Evolutionary conservation across 2,797 vertebrate species (phyloP), one percentile per base, ranked within the genome.

Genomic region (Chaetophractus vellerosus): DNA sequence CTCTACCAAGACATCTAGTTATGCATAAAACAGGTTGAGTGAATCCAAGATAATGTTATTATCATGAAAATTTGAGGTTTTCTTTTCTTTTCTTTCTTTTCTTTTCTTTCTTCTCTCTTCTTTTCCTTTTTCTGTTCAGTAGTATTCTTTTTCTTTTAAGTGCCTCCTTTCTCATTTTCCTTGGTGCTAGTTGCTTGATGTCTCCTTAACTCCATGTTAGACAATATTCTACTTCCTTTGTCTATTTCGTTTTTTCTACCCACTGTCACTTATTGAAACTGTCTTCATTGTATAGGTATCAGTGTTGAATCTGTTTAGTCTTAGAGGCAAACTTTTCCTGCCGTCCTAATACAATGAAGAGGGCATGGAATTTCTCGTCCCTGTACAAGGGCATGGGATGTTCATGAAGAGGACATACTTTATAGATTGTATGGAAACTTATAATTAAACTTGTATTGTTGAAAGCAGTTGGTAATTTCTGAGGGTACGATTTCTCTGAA

Each of bases 261-360:
- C n/a, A 57, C 9, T 11, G 23, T 75, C 83, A 91, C 57, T 82
- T 38, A 2, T 16, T 88, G 64, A 94, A 95, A 93, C 16, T 79
- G 10, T 72, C 23, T 18, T 61, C 18, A 50, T 2, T 76, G 50
- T 76, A 31, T 12, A 38, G 16, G 15, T 11, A 66, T 72, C 18
- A 74, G 6, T 55, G 14, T 57, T 69, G 23, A 1, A n/a, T 75
- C 5, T 64, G n/a, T n/a, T 7, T 21, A 80, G 15, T 2, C 21
- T 81, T 88, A 69, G 36, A 74, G 88, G 16, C 87, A 95, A 31
- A 2, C 15, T 81, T 91, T 85, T 50, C 23, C 8, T 86, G 2
- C 14, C 68, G 28, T 84, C 33, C 7, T 69, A 61, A 74, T 72
- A 68, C 3, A 87, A 59, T 71, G 28, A 72, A 28, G 26, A n/a